Base-by-base conservation (phyloP, 2,888 invertebrate species). In the Zaprionus lineosus region DNA sequence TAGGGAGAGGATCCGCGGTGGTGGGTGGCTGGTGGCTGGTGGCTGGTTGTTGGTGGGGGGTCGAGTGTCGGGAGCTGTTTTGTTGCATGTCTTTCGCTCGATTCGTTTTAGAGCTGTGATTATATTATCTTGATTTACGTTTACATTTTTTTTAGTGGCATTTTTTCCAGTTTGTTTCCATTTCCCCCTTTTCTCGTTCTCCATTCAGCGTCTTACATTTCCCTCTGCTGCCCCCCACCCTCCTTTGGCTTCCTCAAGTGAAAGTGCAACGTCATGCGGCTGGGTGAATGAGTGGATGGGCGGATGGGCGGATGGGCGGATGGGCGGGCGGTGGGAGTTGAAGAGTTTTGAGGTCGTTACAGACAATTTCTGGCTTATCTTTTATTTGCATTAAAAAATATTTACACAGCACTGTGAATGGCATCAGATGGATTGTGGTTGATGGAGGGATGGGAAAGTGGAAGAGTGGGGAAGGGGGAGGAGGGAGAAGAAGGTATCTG, bases 381-480 rank as follows among this genome's bases (percentile, higher is more conserved):
- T 47, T 60, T 71, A 83, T 83, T 79, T 79, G 79, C 83, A 75
- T 75, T 83, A 65, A 63, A 74, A 83, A 73, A 83, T 79, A 75
- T 82, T 82, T 78, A 78, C 79, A 60, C 79, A 78, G 52, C 78
- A 62, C 56, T 56, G 66, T 57, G 56, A 63, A 70, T 53, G 56
- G 53, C 58, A 65, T 56, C 48, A 41, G n/a, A n/a, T n/a, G n/a
- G n/a, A n/a, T n/a, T n/a, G n/a, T n/a, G n/a, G n/a, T 7, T 24
- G 4, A 8, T n/a, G 39, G 24, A 40, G 26, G 37, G 34, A 21
- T 6, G 9, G 11, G 19, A 21, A n/a, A n/a, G n/a, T n/a, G 12
- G n/a, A 3, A 11, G 7, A 15, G 9, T 6, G 3, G 2, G 6
- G 3, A 4, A 19, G 3, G n/a, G 11, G 11, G 9, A 3, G 1